These are phyloP conservation scores for Bergia puertoricense DNA, from an alignment of 92 coral and sea anemone genomes.

Conservation along the genomic window DNA sequence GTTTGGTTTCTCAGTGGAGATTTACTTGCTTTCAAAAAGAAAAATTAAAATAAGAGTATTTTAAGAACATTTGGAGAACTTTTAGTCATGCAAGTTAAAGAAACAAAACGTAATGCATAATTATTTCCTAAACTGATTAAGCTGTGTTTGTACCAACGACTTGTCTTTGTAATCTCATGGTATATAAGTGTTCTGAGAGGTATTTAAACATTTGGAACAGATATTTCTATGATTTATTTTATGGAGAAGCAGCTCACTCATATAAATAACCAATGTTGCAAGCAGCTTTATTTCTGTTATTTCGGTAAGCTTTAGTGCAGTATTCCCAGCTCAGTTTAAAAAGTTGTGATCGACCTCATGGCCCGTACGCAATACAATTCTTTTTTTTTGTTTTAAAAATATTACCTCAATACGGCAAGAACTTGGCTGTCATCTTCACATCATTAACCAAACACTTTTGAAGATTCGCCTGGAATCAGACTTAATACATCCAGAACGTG, in stretches of 20 bases:
- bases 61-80: too few species aligned
- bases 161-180: background rate
- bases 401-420: background rate
- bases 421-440: background rate
- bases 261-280: background rate
- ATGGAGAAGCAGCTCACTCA: background rate
- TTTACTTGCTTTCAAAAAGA: background rate
- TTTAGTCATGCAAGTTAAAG: too few species aligned
- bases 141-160: background rate
- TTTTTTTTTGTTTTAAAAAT: too few species aligned
- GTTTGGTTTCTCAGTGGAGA: too few species aligned
- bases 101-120: background rate
- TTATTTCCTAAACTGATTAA: too few species aligned
- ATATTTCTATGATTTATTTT: background rate
- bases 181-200: background rate
- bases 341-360: too few species aligned
- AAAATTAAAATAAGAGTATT: too few species aligned
- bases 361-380: background rate
- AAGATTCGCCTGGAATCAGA: background rate
- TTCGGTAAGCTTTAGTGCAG: background rate
- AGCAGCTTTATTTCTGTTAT: background rate
- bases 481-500: background rate
- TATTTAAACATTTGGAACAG: background rate
- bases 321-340: too few species aligned
- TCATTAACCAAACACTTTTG: background rate